Base-by-base conservation (phyloP, 2,888 invertebrate genomes). In the Parapristionchus giblindavisi region DNA sequence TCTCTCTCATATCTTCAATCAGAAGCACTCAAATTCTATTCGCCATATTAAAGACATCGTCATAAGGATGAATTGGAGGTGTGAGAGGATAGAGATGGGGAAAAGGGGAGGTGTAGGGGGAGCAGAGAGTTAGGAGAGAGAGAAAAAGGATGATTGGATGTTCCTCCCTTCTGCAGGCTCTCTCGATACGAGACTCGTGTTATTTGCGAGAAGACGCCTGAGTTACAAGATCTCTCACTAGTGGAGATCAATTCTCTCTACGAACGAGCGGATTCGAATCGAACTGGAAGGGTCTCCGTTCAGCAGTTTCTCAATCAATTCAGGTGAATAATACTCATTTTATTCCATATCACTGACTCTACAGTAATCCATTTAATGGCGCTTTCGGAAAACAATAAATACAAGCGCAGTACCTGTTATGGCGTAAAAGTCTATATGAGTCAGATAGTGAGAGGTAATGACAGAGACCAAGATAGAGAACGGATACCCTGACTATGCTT, bases 141-240 rank as follows among this genome's bases (percentile, higher is more conserved):
- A 2, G n/a, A 36, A 8, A n/a, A 3, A 27, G 63, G 4, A 32
- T 40, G 34, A 40, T n/a, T 63, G 32, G 51, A 6, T 29, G 11
- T 40, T 29, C 14, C 14, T 34, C 17, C 3, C 14, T 21, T 61
- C 77, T 81, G 38, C 75, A 83, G 83, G 65, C 76, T 83, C 65
- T 77, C 81, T 17, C 78, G 81, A 60, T 82, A 83, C 77, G 82
- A 83, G 60, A 78, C 81, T 24, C 81, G 81, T 11, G 71, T 82
- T 11, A 63, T 83, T 2, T 83, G 83, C 71, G 82, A 83, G 75
- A 76, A 78, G 36, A 83, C 82, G 27, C 58, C 80, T n/a, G 83
- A 80, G 63, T 73, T 83, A 74, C 77, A 79, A 73, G 74, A 79
- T 3, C 75, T 83, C 14, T 77, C 80, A 17, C 54, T 79, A 3